Evolutionary conservation across 2,797 vertebrate species (phyloP), one percentile per base, ranked within the genome.

Genomic region (Enteromius argenteus): DNA sequence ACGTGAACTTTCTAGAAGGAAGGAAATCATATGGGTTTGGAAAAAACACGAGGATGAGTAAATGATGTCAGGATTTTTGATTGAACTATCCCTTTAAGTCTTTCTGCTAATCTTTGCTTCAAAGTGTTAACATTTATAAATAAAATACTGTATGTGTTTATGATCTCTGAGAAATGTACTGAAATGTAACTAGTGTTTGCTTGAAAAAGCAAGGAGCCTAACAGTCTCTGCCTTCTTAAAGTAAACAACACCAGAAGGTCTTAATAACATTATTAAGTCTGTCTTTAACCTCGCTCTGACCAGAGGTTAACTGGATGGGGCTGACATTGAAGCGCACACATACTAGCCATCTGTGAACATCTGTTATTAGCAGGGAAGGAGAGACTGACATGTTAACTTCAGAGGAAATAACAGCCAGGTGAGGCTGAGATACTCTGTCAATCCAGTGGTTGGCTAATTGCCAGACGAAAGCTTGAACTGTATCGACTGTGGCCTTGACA

Each of bases 361-460:
- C 62, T 80, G 77, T 80, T 81, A 75, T 87, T 87, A 80, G 44
- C 68, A 27, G 74, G 60, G 56, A 79, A 72, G 80, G 56, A 51
- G 79, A 84, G 62, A 86, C 80, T 85, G 89, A 84, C 69, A 81
- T 68, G 58, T 75, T 85, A 76, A 74, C 60, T 76, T 71, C n/a
- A 53, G 13, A 46, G 72, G 75, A 79, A 80, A 85, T 75, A 75
- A 80, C 37, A 83, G 32, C 30, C 62, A 68, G 68, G 72, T 58
- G 46, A 80, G 44, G 62, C 73, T 17, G 53, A 75, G 23, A 42
- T 74, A 75, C 35, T 73, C 64, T 72, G 73, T 81, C 72, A 80
- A 44, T 79, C 66, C 49, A 68, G 56, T 17, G 7, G 19, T 79
- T 64, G 46, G 56, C 64, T 85, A 86, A 86, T 86, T 86, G 67